A percentile compares a stretch with the other conserved stretches of the same genome.
These are phyloP conservation scores for Chloroclystis v-ata DNA, from an alignment of 2,888 invertebrate genomes.

Conservation along the genomic window DNA sequence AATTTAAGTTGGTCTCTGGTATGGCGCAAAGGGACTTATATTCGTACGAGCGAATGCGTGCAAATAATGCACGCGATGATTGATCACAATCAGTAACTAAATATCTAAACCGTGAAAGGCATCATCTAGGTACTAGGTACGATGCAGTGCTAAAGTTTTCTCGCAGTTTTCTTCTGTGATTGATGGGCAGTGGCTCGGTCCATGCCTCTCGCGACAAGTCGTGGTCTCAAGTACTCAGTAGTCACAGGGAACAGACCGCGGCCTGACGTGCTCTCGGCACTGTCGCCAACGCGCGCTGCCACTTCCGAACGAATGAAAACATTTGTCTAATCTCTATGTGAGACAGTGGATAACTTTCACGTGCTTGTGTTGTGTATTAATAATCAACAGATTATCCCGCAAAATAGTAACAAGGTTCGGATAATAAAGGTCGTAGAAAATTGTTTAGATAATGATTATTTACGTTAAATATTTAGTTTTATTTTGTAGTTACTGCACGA, in stretches of 20 bases:
- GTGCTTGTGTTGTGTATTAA: constrained; percentile 15
- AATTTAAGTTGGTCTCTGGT: too few species aligned
- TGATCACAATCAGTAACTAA: too few species aligned
- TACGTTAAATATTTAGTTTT: neutral
- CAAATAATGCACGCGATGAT: too few species aligned
- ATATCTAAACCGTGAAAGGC: too few species aligned
- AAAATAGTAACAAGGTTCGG: constrained; percentile 16
- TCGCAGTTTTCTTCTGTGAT: constrained; percentile 29
- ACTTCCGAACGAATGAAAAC: constrained; percentile 25
- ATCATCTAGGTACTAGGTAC: neutral
- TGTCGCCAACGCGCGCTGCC: constrained; percentile 42
- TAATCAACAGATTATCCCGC: constrained; percentile 5
- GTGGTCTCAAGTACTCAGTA: constrained; percentile 39
- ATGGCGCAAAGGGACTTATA: too few species aligned
- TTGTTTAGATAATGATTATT: constrained; percentile 4
- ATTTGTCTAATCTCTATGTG: constrained; percentile 10
- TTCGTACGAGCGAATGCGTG: too few species aligned
- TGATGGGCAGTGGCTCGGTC: constrained; percentile 13
- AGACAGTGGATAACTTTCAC: constrained; percentile 4
- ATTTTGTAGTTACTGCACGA: constrained; percentile 9
- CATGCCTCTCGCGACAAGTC: neutral
- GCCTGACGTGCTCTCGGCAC: constrained; percentile 49
- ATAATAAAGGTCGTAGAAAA: constrained; percentile 21
- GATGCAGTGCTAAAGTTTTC: constrained; percentile 9
- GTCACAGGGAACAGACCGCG: constrained; percentile 47